Evolutionary conservation across 1,140 invertebrate species (phyloP), one percentile per base, ranked within the genome.

Genomic region (Drosophila pachea): DNA sequence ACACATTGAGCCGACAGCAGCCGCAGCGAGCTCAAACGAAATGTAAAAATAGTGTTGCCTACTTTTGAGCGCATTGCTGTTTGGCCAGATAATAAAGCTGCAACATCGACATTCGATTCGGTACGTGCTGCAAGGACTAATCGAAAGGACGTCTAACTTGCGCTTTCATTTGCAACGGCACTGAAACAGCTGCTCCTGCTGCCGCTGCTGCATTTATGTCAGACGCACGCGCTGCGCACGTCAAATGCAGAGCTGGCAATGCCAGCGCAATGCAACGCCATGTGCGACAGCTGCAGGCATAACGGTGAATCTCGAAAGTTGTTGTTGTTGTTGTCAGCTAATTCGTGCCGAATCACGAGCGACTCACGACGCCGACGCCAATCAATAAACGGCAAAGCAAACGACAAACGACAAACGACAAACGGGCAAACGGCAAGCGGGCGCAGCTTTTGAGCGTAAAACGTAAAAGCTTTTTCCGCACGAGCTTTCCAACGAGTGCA

Each of bases 391-490:
- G 54, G 29, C 31, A 69, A 68, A n/a, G n/a, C n/a, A n/a, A n/a
- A n/a, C n/a, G n/a, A n/a, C n/a, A n/a, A n/a, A n/a, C n/a, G n/a
- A n/a, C n/a, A 31, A 43, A 14, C 40, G 14, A 12, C 60, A 45
- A 65, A 53, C 35, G 32, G 50, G 35, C 50, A 31, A 43, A 14
- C 40, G 14, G 29, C 60, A 45, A 65, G 53, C 35, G 32, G 50
- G 35, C 50, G 14, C 42, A 65, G 78, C 77, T 81, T 81, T 81
- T 77, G 78, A 82, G 77, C 74, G 78, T 82, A 82, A 74, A 70
- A 70, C 78, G 77, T 81, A 82, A 81, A 81, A 81, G 77, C 77
- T 79, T 67, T 78, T 45, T 22, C 22, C 36, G 40, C 40, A n/a
- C 9, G 40, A 81, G 77, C 77, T 79, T 50, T 22, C 3, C 22